These are phyloP conservation scores for Drosophila leontia DNA, from an alignment of 1,140 invertebrate genomes.

Conservation along the genomic window DNA sequence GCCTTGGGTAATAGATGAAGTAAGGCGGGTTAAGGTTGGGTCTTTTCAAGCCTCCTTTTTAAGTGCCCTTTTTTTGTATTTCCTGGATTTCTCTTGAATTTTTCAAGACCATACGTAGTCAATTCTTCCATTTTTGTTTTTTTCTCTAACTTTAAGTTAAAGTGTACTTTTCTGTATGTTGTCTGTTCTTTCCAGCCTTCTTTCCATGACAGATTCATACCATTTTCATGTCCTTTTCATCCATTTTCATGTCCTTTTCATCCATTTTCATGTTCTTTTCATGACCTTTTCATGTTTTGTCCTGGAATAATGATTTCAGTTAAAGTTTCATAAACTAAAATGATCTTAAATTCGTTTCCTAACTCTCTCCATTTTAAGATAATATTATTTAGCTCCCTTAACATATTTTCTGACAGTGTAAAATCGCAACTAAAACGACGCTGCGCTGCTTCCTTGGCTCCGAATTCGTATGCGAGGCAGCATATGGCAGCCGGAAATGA, in stretches of 20 bases:
- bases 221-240: background rate
- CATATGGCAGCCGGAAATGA: constrained; percentile 83
- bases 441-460: constrained; percentile 28
- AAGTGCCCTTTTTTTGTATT: background rate
- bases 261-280: too few species aligned
- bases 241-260: too few species aligned
- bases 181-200: background rate
- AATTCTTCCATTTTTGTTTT: background rate
- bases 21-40: too few species aligned
- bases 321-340: too few species aligned
- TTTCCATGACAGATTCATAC: too few species aligned
- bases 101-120: background rate
- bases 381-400: fast-evolving
- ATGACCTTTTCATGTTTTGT: background rate
- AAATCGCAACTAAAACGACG: constrained; percentile 57
- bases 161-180: background rate
- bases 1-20: background rate
- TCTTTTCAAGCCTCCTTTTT: background rate
- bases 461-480: constrained; percentile 76
- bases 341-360: too few species aligned
- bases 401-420: background rate
- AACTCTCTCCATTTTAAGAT: background rate
- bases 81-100: background rate
- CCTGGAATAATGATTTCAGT: too few species aligned
- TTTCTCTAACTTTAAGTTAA: background rate